phyloP scores from a whole-genome alignment of 1,140 invertebrate species.

The Cotesia typhae region DNA sequence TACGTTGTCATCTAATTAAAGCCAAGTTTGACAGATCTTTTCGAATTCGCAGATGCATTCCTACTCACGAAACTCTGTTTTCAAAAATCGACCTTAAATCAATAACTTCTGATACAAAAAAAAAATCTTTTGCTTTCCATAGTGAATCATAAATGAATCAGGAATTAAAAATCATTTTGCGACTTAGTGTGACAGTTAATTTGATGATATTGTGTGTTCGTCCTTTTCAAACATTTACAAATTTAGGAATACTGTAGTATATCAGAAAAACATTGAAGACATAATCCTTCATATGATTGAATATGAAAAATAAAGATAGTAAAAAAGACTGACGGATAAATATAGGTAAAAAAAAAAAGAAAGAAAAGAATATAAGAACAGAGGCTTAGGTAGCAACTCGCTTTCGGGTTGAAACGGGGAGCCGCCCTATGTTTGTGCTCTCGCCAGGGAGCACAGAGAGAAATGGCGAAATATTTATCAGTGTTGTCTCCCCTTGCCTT shows the following conservation, averaged over 20 bases:
- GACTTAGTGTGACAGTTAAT: no score
- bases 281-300: slow-evolving; percentile 24
- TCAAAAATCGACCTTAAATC: no score
- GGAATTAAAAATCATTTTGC: no score
- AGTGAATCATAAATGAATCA: no score
- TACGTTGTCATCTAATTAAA: no score
- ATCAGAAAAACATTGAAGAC: slow-evolving; percentile 8
- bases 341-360: slow-evolving; percentile 31
- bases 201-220: slow-evolving; percentile 40
- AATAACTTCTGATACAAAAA: no score
- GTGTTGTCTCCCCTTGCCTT: slow-evolving; percentile 51
- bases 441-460: slow-evolving; percentile 63
- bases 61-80: no score
- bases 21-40: no score
- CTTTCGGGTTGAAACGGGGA: slow-evolving; percentile 48
- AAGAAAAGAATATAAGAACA: slow-evolving; percentile 41
- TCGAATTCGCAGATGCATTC: no score
- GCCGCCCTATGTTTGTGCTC: slow-evolving; percentile 62
- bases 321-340: slow-evolving; percentile 45
- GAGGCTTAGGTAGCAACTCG: slow-evolving; percentile 51
- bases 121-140: no score
- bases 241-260: not conserved
- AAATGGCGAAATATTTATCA: slow-evolving; percentile 65
- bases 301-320: slow-evolving; percentile 29
- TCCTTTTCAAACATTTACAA: slow-evolving; percentile 3